A percentile compares a stretch with the other conserved stretches of the same genome.
Evolutionary conservation across 2,113 vertebrate genomes (phyloP).

Genomic region (Arizona elegans): DNA sequence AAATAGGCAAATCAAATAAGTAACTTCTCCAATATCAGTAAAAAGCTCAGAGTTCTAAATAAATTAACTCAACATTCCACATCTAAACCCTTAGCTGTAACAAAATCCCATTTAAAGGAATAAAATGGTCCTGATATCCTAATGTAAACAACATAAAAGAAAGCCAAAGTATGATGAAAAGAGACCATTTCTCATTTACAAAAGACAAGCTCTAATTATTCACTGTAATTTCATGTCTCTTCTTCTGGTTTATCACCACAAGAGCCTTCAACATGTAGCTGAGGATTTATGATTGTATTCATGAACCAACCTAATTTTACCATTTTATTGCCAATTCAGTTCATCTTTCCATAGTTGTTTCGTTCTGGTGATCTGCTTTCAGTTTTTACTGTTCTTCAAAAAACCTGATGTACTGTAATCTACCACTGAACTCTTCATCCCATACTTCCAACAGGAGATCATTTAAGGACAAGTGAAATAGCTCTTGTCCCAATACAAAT

Average conservation of each 20-base stretch:
- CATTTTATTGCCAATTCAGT: background rate
- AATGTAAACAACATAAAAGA: background rate
- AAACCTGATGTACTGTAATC: background rate
- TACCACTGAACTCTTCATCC: background rate
- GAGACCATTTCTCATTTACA: background rate
- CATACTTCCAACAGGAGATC: background rate
- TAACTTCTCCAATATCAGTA: background rate
- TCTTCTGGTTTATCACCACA: background rate
- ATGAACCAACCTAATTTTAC: background rate
- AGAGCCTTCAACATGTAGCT: background rate
- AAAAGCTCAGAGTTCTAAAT: background rate
- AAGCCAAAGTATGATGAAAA: background rate
- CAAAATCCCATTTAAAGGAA: background rate
- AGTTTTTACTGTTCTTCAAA: background rate
- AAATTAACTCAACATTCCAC: background rate
- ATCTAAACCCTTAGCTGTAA: background rate
- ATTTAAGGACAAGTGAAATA: background rate
- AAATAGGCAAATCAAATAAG: background rate
- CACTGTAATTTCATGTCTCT: background rate
- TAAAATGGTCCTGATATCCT: background rate
- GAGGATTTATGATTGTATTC: background rate
- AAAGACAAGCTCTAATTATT: background rate
- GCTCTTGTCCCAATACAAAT: background rate
- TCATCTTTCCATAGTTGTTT: background rate
- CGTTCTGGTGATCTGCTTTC: background rate